Evolutionary conservation across 2,888 invertebrate species (phyloP).

Genomic region (Epistrophe eligans): DNA sequence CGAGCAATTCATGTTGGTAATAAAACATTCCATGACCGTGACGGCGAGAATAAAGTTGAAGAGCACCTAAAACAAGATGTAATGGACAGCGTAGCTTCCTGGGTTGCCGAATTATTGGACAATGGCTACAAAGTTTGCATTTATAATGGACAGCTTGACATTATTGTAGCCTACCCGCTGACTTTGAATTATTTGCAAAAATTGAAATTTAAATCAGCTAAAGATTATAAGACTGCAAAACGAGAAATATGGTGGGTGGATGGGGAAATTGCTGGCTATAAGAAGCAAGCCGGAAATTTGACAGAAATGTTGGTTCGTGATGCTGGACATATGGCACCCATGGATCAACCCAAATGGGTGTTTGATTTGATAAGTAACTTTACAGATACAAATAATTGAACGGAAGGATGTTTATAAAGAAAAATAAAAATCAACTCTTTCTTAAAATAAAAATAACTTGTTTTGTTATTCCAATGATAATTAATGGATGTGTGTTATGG

Average conservation of each 20-base stretch:
- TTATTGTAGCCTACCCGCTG: slow-evolving; percentile 94
- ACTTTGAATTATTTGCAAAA: slow-evolving; percentile 91
- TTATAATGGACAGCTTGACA: slow-evolving; percentile 96
- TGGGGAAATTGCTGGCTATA: slow-evolving; percentile 90
- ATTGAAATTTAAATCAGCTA: slow-evolving; percentile 88
- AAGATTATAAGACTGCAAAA: slow-evolving; percentile 87
- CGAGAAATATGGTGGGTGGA: slow-evolving; percentile 89
- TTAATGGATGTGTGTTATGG: too few species aligned
- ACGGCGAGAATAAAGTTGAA: slow-evolving; percentile 87
- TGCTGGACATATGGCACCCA: slow-evolving; percentile 93
- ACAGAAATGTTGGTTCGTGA: slow-evolving; percentile 90
- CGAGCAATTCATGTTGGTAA: slow-evolving; percentile 94
- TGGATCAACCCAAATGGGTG: slow-evolving; percentile 91
- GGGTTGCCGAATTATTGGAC: slow-evolving; percentile 88
- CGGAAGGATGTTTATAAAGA: not conserved
- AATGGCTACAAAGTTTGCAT: slow-evolving; percentile 86
- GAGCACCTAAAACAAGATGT: slow-evolving; percentile 89
- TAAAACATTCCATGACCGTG: slow-evolving; percentile 86
- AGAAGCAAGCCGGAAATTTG: slow-evolving; percentile 88
- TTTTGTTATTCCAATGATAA: not conserved
- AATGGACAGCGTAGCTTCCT: slow-evolving; percentile 91
- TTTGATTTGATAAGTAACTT: slow-evolving; percentile 89
- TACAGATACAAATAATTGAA: slow-evolving; percentile 78
- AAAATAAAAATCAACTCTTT: not conserved
- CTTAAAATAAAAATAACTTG: not conserved